Conservation (phyloP, 2,888 invertebrate species). For the Colostygia pectinataria region DNA sequence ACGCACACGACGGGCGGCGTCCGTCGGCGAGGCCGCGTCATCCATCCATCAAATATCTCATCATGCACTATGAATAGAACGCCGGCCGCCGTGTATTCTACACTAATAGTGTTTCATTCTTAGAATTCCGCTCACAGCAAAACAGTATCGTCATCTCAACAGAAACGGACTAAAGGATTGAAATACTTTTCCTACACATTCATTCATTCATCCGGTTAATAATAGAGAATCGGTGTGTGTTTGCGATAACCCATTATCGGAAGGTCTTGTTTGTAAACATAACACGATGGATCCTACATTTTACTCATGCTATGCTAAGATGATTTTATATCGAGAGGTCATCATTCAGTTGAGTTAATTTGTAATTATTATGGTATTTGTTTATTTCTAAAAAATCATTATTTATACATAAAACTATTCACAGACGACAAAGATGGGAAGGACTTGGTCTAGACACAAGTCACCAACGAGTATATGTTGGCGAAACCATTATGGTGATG, state of each 20-base stretch:
- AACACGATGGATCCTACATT: slow-evolving; percentile 47
- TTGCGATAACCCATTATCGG: slow-evolving; percentile 65
- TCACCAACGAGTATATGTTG: too few relatives aligned
- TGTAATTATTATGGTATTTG: too few relatives aligned
- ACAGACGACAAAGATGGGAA: too few relatives aligned
- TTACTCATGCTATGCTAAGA: slow-evolving; percentile 49
- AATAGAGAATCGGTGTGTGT: slow-evolving; percentile 52
- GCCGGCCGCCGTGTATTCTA: slow-evolving; percentile 40
- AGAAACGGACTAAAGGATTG: slow-evolving; percentile 44
- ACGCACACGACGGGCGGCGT: slow-evolving; percentile 27
- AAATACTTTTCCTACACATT: slow-evolving; percentile 46
- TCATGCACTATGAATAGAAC: slow-evolving; percentile 75
- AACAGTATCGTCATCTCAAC: slow-evolving; percentile 57
- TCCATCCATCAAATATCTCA: slow-evolving; percentile 74
- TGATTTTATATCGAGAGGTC: slow-evolving; percentile 51
- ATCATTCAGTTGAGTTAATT: slow-evolving; percentile 18
- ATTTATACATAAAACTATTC: too few relatives aligned
- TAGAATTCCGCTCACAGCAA: slow-evolving; percentile 66
- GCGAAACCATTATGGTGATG: too few relatives aligned
- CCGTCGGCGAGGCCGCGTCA: slow-evolving; percentile 71
- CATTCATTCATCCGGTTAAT: slow-evolving; percentile 58
- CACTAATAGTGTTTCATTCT: slow-evolving; percentile 66
- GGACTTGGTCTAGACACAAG: too few relatives aligned
- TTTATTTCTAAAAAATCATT: too few relatives aligned
- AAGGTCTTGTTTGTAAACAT: slow-evolving; percentile 69